Evolutionary conservation across 30 jellyfish, hydroid and myxozoan species (phyloP).

Genomic region (Aurelia sp.): DNA sequence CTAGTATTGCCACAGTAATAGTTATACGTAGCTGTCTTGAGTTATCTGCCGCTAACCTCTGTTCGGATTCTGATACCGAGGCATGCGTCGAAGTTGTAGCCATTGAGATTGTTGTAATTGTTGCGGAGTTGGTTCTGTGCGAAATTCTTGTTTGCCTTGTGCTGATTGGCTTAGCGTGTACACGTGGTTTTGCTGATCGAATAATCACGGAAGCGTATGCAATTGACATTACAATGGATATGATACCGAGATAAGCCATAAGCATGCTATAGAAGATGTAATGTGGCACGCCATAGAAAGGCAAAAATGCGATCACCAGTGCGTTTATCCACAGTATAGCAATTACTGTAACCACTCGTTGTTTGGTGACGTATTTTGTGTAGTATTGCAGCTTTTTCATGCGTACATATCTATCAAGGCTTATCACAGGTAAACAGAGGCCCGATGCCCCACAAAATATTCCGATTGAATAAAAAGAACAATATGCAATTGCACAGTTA

Average conservation of each 20-base stretch:
- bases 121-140: no score
- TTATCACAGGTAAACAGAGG: no score
- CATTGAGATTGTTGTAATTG: no score
- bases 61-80: no score
- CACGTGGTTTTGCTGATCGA: background rate
- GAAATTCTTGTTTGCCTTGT: no score
- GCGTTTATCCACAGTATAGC: constrained; percentile 42
- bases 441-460: no score
- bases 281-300: constrained; percentile 44
- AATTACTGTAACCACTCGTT: constrained; percentile 36
- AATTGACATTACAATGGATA: constrained; percentile 13
- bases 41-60: no score
- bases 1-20: no score
- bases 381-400: constrained; percentile 60
- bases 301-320: constrained; percentile 15
- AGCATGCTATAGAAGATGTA: constrained; percentile 14
- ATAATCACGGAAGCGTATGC: constrained; percentile 37
- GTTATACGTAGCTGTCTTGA: no score
- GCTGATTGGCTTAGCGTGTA: no score
- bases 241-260: constrained; percentile 19
- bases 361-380: constrained; percentile 41
- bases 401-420: constrained; percentile 12
- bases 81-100: no score
- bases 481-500: no score
- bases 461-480: constrained; percentile 1